Evolutionary conservation across 2,888 invertebrate genomes (phyloP), one percentile per base, ranked within the genome.

Genomic region (Caenorhabditis macrosperma): DNA sequence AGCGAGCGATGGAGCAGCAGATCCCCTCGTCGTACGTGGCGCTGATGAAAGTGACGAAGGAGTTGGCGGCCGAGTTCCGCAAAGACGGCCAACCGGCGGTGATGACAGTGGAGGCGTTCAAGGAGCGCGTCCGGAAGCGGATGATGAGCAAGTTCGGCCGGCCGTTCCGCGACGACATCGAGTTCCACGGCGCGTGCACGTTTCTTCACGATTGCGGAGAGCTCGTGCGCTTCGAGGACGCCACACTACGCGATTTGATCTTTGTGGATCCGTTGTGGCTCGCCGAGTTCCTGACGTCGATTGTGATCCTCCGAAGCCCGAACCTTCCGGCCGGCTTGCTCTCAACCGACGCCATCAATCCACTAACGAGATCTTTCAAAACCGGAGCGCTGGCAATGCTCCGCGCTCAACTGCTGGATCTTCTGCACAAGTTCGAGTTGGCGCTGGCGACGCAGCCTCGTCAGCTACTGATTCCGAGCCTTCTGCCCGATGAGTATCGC

Each of bases 241-340:
- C 96, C 0, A 95, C 96, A 0, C 92, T 97, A 1, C 95, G 95
- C 90, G 97, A 98, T 92, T 93, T 97, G 60, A 97, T 97, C 92
- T 99, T 99, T 91, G 92, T 99, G 52, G 95, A 97, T 91, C 97
- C 98, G 0, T 98, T 99, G 91, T 99, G 98, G 98, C 93, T 99
- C 48, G 98, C 97, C 91, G 98, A 99, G 91, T 95, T 97, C 93
- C 91, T 99, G 44, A 97, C 98, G 0, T 96, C 96, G 91, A 96
- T 98, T 0, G 96, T 98, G 38, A 96, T 97, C 0, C 95, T 97
- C 22, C 92, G 84, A 64, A 72, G 78, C 4, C 74, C 82, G 0
- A 60, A 63, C n/a, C 48, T 81, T 0, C 77, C 82, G 12, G 72
- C 77, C 17, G 82, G 82, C 5, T 63, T 84, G 15, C 50, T 84